Evolutionary conservation across 2,113 vertebrate species (phyloP).

Genomic region (Cathartes aura): DNA sequence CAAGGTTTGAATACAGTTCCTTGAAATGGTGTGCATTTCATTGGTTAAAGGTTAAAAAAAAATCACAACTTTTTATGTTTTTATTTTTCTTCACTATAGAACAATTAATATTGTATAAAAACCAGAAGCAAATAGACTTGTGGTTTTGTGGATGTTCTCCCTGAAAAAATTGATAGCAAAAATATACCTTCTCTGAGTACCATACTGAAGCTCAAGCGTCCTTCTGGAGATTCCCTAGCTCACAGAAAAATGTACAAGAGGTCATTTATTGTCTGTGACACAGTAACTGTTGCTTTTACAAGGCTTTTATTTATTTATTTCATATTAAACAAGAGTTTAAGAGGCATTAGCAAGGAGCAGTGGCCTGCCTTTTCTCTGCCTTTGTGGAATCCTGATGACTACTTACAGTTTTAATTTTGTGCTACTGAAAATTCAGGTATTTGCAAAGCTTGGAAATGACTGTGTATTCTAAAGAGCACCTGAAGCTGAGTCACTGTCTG

Average conservation of each 20-base stretch:
- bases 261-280: not conserved
- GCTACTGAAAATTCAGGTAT: not conserved
- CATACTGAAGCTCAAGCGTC: not conserved
- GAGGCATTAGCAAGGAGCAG: not conserved
- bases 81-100: not conserved
- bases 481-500: not conserved
- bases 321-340: not conserved
- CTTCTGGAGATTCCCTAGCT: not conserved
- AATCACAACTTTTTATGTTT: not conserved
- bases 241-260: not conserved
- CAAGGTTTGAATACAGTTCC: not conserved
- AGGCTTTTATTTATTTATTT: not conserved
- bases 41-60: not conserved
- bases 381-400: not conserved
- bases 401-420: not conserved
- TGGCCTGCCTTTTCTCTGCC: not conserved
- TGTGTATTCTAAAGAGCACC: not conserved
- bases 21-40: not conserved
- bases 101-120: not conserved
- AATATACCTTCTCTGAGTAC: not conserved
- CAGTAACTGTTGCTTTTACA: not conserved
- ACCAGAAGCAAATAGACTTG: not conserved
- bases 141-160: not conserved
- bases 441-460: not conserved
- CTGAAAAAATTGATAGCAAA: not conserved